Evolutionary conservation across 2,113 vertebrate genomes (phyloP).

Genomic region (Rhizomys pruinosus): DNA sequence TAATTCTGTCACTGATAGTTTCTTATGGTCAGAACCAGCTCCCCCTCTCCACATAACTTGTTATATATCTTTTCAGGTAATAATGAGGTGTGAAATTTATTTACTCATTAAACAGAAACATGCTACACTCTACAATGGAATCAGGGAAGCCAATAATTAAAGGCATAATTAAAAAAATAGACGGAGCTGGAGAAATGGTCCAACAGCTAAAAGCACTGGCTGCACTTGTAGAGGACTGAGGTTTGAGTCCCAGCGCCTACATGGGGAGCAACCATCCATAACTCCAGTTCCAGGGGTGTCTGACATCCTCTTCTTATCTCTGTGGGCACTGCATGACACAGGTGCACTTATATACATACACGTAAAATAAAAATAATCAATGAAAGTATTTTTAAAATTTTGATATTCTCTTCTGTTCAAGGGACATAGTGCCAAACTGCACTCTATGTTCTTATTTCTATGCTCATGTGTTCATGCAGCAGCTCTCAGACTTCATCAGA

Average conservation of each 20-base stretch:
- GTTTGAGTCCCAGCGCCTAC: no score
- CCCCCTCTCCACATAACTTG: background rate
- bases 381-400: background rate
- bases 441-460: background rate
- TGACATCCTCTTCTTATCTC: no score
- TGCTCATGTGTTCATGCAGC: no score
- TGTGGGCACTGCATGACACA: no score
- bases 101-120: background rate
- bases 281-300: no score
- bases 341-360: no score
- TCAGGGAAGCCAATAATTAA: background rate
- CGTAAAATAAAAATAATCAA: no score
- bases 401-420: background rate
- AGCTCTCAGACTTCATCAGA: background rate
- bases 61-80: background rate
- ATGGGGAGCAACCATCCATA: no score
- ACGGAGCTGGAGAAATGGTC: no score
- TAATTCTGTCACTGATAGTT: background rate
- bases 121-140: background rate
- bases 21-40: slow-evolving; percentile 3
- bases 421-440: background rate
- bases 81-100: slow-evolving; percentile 13
- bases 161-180: background rate
- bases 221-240: no score
- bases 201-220: no score